Evolutionary conservation across 1,140 invertebrate species (phyloP).

Genomic region (Psilanteris sp.): DNA sequence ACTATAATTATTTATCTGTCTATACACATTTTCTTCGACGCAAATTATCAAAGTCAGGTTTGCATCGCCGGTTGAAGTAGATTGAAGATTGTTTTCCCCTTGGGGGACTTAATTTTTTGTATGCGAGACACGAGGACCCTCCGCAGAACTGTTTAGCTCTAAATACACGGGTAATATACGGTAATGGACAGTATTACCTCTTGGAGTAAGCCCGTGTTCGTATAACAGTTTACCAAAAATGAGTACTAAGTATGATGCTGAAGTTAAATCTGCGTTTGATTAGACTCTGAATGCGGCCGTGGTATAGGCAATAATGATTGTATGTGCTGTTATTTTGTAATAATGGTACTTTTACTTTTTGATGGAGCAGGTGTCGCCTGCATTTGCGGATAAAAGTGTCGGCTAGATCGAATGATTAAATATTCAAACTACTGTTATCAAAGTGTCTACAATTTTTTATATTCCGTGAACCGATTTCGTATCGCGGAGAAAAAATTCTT

Average conservation of each 20-base stretch:
- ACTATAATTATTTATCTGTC: slow-evolving; percentile 4
- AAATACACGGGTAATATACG: slow-evolving; percentile 72
- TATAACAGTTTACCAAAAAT: slow-evolving; percentile 45
- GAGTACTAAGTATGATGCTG: slow-evolving; percentile 43
- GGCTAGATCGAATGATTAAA: slow-evolving; percentile 26
- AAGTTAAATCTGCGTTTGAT: slow-evolving; percentile 41
- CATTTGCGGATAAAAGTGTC: slow-evolving; percentile 6
- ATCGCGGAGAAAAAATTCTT: too few relatives aligned
- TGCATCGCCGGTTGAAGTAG: slow-evolving; percentile 25
- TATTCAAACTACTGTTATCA: slow-evolving; percentile 27
- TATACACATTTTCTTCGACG: slow-evolving; percentile 15
- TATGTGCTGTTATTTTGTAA: slow-evolving; percentile 52
- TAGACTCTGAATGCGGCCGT: slow-evolving; percentile 19
- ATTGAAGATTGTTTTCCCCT: slow-evolving; percentile 43
- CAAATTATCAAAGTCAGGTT: slow-evolving; percentile 40
- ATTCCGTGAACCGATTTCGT: too few relatives aligned
- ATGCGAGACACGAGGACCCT: slow-evolving; percentile 67
- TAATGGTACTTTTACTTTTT: slow-evolving; percentile 37
- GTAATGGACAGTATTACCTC: slow-evolving; percentile 73
- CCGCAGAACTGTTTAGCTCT: slow-evolving; percentile 69
- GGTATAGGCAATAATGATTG: slow-evolving; percentile 48
- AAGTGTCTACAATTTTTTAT: slow-evolving; percentile 15
- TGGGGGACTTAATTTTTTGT: slow-evolving; percentile 54
- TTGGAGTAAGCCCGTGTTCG: slow-evolving; percentile 30
- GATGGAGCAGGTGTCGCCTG: slow-evolving; percentile 46